phyloP scores from a whole-genome alignment of 2,797 vertebrate genomes.

The Sebastes matsubarae region DNA sequence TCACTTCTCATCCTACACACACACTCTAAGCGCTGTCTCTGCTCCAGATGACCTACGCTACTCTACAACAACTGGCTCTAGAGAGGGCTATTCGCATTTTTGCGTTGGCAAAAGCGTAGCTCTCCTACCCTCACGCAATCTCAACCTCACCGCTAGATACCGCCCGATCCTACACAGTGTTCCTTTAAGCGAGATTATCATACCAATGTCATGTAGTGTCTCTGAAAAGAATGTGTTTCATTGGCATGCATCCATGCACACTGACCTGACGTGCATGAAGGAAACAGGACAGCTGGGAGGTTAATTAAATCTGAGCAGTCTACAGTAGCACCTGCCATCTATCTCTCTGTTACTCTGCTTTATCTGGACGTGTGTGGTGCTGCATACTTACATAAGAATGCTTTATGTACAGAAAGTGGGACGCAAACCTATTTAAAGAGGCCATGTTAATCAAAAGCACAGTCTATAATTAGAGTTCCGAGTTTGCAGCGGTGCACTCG shows the following conservation, averaged over 20 bases:
- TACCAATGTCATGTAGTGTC: background rate
- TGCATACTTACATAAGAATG: constrained; percentile 27
- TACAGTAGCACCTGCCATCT: constrained; percentile 37
- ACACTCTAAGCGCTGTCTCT: too few species aligned
- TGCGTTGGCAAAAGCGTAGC: too few species aligned
- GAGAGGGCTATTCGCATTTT: too few species aligned
- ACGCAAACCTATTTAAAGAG: constrained; percentile 56
- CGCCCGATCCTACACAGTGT: background rate
- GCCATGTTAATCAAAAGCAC: constrained; percentile 51
- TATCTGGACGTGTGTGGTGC: constrained; percentile 16
- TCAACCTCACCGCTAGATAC: too few species aligned
- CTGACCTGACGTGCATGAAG: constrained; percentile 26
- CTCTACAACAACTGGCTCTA: too few species aligned
- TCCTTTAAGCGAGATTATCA: background rate
- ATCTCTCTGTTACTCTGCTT: constrained; percentile 8
- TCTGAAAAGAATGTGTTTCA: background rate
- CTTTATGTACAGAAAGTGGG: constrained; percentile 57
- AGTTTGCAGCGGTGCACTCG: constrained; percentile 19
- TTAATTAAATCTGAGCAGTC: constrained; percentile 64
- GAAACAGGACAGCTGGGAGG: constrained; percentile 60
- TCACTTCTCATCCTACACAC: too few species aligned
- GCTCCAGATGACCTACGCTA: too few species aligned
- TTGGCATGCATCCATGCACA: background rate
- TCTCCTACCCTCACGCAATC: too few species aligned
- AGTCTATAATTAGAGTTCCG: constrained; percentile 59